phyloP scores from a whole-genome alignment of 64 coral and sea anemone genomes.

The Dendronephthya gigantea region DNA sequence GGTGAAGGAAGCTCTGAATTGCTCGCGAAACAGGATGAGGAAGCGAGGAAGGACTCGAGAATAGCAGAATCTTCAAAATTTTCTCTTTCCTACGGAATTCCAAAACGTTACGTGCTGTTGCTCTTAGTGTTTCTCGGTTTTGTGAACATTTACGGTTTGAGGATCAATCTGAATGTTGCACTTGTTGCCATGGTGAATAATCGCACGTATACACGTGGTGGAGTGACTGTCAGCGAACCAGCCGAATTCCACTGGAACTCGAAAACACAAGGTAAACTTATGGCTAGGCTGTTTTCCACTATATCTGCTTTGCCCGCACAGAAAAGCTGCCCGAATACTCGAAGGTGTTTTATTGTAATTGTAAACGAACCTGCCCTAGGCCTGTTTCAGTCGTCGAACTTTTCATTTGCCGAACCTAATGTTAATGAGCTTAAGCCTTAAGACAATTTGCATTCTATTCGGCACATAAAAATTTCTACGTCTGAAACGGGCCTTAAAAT shows the following conservation, averaged over 20 bases:
- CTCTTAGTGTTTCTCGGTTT: background rate
- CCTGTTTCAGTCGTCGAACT: too few species aligned
- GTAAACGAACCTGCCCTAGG: too few species aligned
- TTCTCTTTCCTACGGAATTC: background rate
- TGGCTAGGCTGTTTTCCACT: too few species aligned
- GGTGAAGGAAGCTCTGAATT: background rate
- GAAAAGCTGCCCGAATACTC: background rate
- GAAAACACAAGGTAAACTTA: background rate
- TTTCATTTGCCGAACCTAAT: too few species aligned
- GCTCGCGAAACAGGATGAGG: background rate
- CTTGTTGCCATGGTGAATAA: slow-evolving; percentile 12
- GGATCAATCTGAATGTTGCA: background rate
- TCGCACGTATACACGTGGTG: background rate
- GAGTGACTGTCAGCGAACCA: background rate
- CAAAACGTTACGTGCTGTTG: background rate
- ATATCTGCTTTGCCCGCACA: too few species aligned
- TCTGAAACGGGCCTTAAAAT: too few species aligned
- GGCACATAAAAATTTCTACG: too few species aligned
- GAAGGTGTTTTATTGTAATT: background rate
- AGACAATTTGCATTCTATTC: too few species aligned
- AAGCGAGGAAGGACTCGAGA: background rate
- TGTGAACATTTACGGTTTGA: slow-evolving; percentile 1
- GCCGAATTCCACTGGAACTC: slow-evolving; percentile 3
- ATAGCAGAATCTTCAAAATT: background rate
- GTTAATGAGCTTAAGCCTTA: too few species aligned